Evolutionary conservation across 2,888 invertebrate species (phyloP), one percentile per base, ranked within the genome.

Genomic region (Caenorhabditis virilis): DNA sequence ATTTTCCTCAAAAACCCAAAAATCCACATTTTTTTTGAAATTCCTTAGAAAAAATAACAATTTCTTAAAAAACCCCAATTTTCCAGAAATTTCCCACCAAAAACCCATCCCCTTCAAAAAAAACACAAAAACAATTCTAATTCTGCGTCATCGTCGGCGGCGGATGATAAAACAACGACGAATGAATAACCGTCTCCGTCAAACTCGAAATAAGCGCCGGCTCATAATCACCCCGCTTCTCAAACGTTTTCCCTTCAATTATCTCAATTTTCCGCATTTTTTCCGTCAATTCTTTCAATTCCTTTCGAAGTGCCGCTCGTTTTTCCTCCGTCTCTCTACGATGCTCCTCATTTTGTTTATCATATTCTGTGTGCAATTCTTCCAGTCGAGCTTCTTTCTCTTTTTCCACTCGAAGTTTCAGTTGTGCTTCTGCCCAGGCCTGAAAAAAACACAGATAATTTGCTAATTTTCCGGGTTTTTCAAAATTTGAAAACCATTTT

Each of bases 381-480:
- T 76, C 74, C 46, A 81, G 57, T 18, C 74, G 46, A 23, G 72
- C 66, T 52, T 82, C 81, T 45, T 81, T 81, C 50, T 79, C 81
- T 36, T 69, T 69, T 26, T 78, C 77, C 2, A 80, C 77, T 16
- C 81, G 62, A 16, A 67, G 42, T 36, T 63, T 55, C 50, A 81
- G 50, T 41, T 78, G 76, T 16, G 71, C 69, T 62, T 82, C 80
- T 1, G 81, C 75, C 81, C 81, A 81, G 1, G 74, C 77, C 72
- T 80, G 47, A 30, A 54, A 52, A n/a, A 11, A 20, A 22, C 9
- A 9, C 22, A 43, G 7, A 3, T 25, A 43, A 43, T 23, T n/a
- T n/a, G n/a, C n/a, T n/a, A n/a, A n/a, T n/a, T n/a, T n/a, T n/a
- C n/a, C n/a, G n/a, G n/a, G n/a, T n/a, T n/a, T n/a, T n/a, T n/a